phyloP scores from a whole-genome alignment of 1,140 invertebrate species.

The Temnothorax nylanderi region DNA sequence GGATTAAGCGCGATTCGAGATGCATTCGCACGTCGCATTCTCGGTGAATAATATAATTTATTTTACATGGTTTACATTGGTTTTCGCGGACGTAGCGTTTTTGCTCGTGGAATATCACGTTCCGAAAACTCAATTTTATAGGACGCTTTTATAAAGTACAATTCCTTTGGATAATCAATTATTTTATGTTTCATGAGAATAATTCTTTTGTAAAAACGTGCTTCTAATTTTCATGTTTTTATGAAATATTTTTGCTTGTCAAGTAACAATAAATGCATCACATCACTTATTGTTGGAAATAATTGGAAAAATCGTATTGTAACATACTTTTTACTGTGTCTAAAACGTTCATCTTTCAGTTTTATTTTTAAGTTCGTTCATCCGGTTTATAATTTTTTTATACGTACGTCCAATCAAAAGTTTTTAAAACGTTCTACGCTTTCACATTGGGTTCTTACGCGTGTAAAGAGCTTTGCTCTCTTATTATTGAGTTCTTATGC shows the following conservation, averaged over 20 bases:
- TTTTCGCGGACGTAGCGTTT: too few species aligned
- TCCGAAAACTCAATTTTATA: not conserved
- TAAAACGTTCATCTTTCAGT: not conserved
- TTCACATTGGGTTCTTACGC: not conserved
- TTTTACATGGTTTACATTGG: not conserved
- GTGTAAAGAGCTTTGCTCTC: not conserved
- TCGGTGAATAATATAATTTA: slow-evolving; percentile 1
- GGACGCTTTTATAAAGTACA: not conserved
- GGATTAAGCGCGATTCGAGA: slow-evolving; percentile 35
- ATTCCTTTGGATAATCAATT: not conserved
- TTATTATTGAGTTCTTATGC: slow-evolving; percentile 37
- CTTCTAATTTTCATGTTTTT: not conserved
- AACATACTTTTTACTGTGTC: not conserved
- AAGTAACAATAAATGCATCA: not conserved
- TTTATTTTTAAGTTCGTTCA: slow-evolving; percentile 18
- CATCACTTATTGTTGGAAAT: not conserved
- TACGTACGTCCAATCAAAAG: not conserved
- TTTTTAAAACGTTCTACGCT: slow-evolving; percentile 25
- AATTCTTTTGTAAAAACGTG: not conserved
- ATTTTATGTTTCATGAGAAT: not conserved
- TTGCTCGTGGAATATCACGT: not conserved
- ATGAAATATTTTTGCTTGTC: not conserved
- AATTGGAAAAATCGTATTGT: not conserved
- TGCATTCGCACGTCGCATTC: slow-evolving; percentile 11
- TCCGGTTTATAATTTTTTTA: not conserved